These are phyloP conservation scores for Orthosia gothica DNA, from an alignment of 2,888 invertebrate genomes.

Conservation along the genomic window DNA sequence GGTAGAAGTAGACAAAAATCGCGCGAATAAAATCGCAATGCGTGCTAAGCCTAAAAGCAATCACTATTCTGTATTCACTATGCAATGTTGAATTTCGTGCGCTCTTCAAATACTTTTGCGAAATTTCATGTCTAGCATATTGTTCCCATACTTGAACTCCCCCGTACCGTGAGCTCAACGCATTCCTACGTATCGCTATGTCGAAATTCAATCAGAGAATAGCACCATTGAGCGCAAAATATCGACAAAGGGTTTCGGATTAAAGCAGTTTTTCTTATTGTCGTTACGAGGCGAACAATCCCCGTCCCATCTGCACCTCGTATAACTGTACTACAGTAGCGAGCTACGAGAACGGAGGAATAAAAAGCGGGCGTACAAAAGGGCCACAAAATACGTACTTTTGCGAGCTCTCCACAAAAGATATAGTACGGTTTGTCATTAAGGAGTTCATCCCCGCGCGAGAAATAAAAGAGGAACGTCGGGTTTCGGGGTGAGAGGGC, in stretches of 20 bases:
- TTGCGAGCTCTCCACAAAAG: conserved; percentile 91
- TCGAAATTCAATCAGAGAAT: conserved; percentile 73
- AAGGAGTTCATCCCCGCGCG: conserved; percentile 92
- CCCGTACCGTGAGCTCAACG: conserved; percentile 40
- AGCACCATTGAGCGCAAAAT: conserved; percentile 70
- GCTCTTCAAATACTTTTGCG: conserved; percentile 38
- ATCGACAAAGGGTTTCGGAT: conserved; percentile 79
- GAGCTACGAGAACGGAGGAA: conserved; percentile 78
- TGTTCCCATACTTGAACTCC: conserved; percentile 42
- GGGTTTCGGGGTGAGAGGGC: conserved; percentile 82
- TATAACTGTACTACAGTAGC: conserved; percentile 72
- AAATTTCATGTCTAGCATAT: conserved; percentile 31
- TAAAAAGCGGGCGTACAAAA: conserved; percentile 90
- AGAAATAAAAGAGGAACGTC: conserved; percentile 91
- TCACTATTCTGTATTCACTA: not conserved
- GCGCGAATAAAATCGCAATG: no score
- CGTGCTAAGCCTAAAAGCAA: no score
- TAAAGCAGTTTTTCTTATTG: conserved; percentile 83
- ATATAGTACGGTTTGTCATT: conserved; percentile 92
- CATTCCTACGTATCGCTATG: conserved; percentile 64
- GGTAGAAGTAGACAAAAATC: no score
- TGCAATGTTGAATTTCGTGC: conserved; percentile 34
- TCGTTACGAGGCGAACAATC: conserved; percentile 78
- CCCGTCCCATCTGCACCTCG: conserved; percentile 80
- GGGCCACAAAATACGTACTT: conserved; percentile 91